Base-by-base conservation (phyloP, 2,797 vertebrate species). In the Dipus sagitta region DNA sequence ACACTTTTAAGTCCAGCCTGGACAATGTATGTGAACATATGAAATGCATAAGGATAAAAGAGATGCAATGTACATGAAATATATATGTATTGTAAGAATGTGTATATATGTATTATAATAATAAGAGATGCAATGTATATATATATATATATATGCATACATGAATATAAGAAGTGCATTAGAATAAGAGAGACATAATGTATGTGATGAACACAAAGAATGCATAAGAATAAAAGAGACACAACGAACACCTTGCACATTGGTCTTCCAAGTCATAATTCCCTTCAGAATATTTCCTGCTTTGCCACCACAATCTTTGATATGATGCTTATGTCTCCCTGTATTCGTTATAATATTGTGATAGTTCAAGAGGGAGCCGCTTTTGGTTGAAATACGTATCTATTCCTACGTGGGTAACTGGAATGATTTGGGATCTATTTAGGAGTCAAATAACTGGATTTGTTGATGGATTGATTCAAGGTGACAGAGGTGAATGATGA, bases 201-300 rank as follows among this genome's bases (percentile, higher is more conserved):
- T 58, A 58, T 58, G 54, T 58, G 54, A 58, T 47, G 26, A 38
- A 65, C 32, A 92, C 23, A 58, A 3, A 1, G n/a, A 38, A 76
- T 38, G 5, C 0, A 10, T 5, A 8, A 20, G n/a, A 81, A 38
- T 47, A 67, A 68, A 20, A 75, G 17, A 89, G 68, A 80, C 34
- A 12, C 28, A 62, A 17, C 4, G 18, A 75, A 1, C 20, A 15
- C 0, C 1, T 2, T 54, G 3, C n/a, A 62, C 2, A 1, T 6
- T 76, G 0, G n/a, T 62, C 26, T 79, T 65, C 26, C 0, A 38
- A 68, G 12, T 52, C 28, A 20, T 85, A 38, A 71, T 4, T 74
- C 87, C 23, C 81, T 90, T 18, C 34, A 60, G 6, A 28, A 13
- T 65, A 1, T 34, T 68, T 4, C n/a, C 38, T 65, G 10, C 28